These are phyloP conservation scores for Opisthocomus hoazin DNA, from an alignment of 2,113 vertebrate species.

Conservation along the genomic window DNA sequence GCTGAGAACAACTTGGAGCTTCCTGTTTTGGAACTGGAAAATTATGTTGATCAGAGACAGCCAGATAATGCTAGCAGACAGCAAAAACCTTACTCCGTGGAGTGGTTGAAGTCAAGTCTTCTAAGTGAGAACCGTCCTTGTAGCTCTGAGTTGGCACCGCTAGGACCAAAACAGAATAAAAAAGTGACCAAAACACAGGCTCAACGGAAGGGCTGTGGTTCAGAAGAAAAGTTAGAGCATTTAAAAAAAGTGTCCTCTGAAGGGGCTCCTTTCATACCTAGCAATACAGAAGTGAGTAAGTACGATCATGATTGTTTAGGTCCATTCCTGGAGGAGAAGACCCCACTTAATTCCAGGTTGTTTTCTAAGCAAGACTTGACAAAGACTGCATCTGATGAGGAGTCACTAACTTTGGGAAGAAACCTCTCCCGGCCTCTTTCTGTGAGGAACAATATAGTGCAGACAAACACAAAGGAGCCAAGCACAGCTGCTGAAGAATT, in stretches of 20 bases:
- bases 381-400: conserved; percentile 71
- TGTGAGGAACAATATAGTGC: conserved; percentile 67
- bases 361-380: conserved; percentile 67
- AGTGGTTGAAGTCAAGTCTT: conserved; percentile 38
- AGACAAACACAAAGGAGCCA: conserved; percentile 71
- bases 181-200: conserved; percentile 46
- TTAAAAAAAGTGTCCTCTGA: conserved; percentile 54
- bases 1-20: conserved; percentile 62
- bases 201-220: conserved; percentile 49
- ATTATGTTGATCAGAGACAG: conserved; percentile 57
- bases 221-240: conserved; percentile 52
- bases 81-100: conserved; percentile 64
- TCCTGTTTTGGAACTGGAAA: conserved; percentile 69
- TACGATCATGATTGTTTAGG: conserved; percentile 8
- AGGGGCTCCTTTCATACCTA: conserved; percentile 47
- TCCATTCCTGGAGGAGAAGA: conserved; percentile 52
- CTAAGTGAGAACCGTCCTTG: conserved; percentile 17
- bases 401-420: conserved; percentile 75
- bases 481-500: conserved; percentile 69
- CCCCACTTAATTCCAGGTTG: conserved; percentile 60
- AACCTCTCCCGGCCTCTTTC: conserved; percentile 64
- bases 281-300: conserved; percentile 10
- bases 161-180: conserved; percentile 60
- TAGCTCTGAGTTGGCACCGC: conserved; percentile 70
- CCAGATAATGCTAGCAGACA: conserved; percentile 63